phyloP scores from a whole-genome alignment of 1,140 invertebrate species.

The Ganaspis sp. region DNA sequence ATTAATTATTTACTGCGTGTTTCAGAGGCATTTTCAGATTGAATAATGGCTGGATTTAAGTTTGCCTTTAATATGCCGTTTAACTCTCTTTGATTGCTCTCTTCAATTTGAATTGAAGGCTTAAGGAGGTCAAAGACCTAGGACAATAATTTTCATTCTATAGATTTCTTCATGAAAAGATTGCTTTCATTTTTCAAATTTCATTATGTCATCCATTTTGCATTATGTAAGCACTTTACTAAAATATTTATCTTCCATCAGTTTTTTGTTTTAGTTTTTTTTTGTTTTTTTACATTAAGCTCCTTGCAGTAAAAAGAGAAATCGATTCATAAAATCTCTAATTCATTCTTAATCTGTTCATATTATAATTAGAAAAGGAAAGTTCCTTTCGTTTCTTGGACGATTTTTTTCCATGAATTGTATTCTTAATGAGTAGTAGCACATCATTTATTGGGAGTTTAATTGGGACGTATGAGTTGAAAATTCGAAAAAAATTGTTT shows the following conservation, averaged over 20 bases:
- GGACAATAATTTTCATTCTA: not conserved
- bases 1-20: too few relatives aligned
- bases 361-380: constrained; percentile 15
- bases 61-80: too few relatives aligned
- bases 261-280: not conserved
- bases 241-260: not conserved
- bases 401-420: not conserved
- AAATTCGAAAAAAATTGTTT: too few relatives aligned
- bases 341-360: not conserved
- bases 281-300: not conserved
- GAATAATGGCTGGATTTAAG: too few relatives aligned
- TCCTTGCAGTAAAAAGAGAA: not conserved
- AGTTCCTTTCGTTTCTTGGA: constrained; percentile 5
- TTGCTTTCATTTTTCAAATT: not conserved
- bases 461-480: not conserved
- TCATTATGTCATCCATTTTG: not conserved
- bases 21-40: too few relatives aligned
- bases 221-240: not conserved
- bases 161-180: not conserved
- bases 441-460: not conserved
- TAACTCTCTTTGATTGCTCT: too few relatives aligned
- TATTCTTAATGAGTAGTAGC: not conserved
- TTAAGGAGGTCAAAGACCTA: not conserved
- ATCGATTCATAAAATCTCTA: not conserved
- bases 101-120: not conserved